Evolutionary conservation across 2,113 vertebrate species (phyloP), one percentile per base, ranked within the genome.

Genomic region (Megatriorchis doriae): DNA sequence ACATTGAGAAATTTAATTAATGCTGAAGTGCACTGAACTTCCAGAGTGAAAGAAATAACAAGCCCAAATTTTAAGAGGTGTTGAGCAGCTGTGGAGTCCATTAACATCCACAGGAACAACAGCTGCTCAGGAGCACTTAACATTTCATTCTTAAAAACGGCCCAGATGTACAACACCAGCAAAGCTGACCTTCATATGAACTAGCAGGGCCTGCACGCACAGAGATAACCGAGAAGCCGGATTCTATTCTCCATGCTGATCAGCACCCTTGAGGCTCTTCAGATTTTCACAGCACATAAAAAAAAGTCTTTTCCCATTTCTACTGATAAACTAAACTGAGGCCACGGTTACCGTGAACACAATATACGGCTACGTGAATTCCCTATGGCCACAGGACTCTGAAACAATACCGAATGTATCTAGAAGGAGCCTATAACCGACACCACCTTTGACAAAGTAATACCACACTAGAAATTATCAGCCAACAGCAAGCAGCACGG

Each of bases 291-390:
- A 40, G 18, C 0, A 2, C 29, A 19, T 34, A 53, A 67, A 90
- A 90, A 90, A 71, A 48, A 0, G 0, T 32, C 52, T 53, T 70
- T 79, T 79, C 66, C 45, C 65, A 45, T 66, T 81, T 71, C 25
- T 66, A 12, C 55, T 36, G 75, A 59, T 59, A 43, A 94, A 88
- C 55, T 31, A 13, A 65, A 48, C 38, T 1, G 25, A 70, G 38
- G n/a, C 20, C 17, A 16, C 3, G 1, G 66, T 26, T 71, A 17
- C 29, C 2, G 0, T 4, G 16, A 67, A 42, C 34, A 34, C 15
- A 26, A 5, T 2, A 55, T 9, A 17, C 7, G 45, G 29, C 65
- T 22, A 7, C 13, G 1, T 2, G 10, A 58, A 72, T 23, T 36
- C 61, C 71, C 50, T 20, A 3, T 0, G n/a, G 74, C 26, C 10